Evolutionary conservation across 2,888 invertebrate genomes (phyloP).

Genomic region (Galeopsomyia nigrocyanea): DNA sequence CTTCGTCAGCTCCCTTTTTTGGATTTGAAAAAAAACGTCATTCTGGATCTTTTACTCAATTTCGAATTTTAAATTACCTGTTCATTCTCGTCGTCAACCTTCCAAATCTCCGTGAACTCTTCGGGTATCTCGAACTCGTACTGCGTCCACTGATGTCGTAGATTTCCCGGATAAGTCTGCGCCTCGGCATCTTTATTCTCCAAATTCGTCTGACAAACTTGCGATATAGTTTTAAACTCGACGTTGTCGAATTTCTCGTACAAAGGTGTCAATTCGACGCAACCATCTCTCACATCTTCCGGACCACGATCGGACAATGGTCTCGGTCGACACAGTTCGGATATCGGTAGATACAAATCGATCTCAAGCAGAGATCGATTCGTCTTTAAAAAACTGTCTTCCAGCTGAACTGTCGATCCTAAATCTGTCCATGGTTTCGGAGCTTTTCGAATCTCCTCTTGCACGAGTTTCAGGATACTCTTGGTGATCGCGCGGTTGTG

Average conservation of each 20-base stretch:
- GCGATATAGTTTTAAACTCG: constrained; percentile 72
- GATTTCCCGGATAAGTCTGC: constrained; percentile 63
- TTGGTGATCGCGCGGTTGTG: constrained; percentile 55
- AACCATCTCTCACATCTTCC: constrained; percentile 76
- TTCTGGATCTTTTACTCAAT: not conserved
- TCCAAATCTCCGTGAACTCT: constrained; percentile 39
- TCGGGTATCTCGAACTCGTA: constrained; percentile 54
- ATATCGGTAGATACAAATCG: constrained; percentile 66
- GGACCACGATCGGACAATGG: constrained; percentile 67
- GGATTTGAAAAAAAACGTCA: not conserved
- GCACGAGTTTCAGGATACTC: constrained; percentile 48
- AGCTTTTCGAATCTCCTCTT: constrained; percentile 72
- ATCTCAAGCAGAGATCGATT: constrained; percentile 75
- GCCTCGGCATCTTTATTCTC: constrained; percentile 63
- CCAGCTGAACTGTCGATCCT: constrained; percentile 78
- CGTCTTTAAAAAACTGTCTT: constrained; percentile 69
- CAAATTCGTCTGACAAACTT: constrained; percentile 72
- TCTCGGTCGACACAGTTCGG: constrained; percentile 31
- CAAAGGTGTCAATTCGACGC: constrained; percentile 72
- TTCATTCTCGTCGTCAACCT: constrained; percentile 22
- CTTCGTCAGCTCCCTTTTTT: constrained; percentile 3
- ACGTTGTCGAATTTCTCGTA: constrained; percentile 72
- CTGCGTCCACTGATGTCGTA: constrained; percentile 65
- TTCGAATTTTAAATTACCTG: constrained; percentile 3
- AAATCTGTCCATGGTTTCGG: constrained; percentile 73